A percentile compares a stretch with the other conserved stretches of the same genome.
These are phyloP conservation scores for Cynaeus angustus DNA, from an alignment of 2,888 invertebrate species.

Conservation along the genomic window DNA sequence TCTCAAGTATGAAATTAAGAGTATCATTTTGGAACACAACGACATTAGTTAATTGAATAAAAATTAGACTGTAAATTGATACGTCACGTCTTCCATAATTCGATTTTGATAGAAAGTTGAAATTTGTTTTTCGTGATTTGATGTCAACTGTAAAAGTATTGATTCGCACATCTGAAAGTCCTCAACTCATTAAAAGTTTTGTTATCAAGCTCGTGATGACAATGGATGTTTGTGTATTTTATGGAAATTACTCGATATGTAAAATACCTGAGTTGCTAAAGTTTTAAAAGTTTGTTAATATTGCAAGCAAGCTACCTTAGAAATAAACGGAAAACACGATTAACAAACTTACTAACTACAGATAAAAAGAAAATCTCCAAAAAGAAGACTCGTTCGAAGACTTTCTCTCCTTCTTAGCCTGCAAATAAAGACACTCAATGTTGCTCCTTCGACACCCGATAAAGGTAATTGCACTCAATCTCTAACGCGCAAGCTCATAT, in stretches of 20 bases:
- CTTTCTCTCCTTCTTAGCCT: neutral
- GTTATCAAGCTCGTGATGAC: slow-evolving; percentile 33
- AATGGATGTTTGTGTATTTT: slow-evolving; percentile 44
- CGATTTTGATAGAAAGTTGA: slow-evolving; percentile 21
- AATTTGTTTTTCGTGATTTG: neutral
- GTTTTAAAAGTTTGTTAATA: slow-evolving; percentile 42
- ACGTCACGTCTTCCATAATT: slow-evolving; percentile 41
- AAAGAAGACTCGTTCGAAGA: neutral
- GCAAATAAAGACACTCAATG: slow-evolving; percentile 12
- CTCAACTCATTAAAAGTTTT: slow-evolving; percentile 43
- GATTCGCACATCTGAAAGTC: slow-evolving; percentile 11
- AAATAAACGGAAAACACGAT: slow-evolving; percentile 51
- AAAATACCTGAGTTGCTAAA: slow-evolving; percentile 38
- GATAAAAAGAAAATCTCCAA: slow-evolving; percentile 49
- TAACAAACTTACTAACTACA: slow-evolving; percentile 47
- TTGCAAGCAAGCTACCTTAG: slow-evolving; percentile 34
- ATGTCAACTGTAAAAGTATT: neutral
- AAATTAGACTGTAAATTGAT: slow-evolving; percentile 41
- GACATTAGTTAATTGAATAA: slow-evolving; percentile 44
- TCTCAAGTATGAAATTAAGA: slow-evolving; percentile 37
- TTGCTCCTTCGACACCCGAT: neutral
- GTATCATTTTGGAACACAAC: slow-evolving; percentile 36
- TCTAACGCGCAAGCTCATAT: neutral
- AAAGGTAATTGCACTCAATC: slow-evolving; percentile 13
- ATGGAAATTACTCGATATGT: slow-evolving; percentile 41